A percentile compares a stretch with the other conserved stretches of the same genome.
Conservation (phyloP, 2,113 vertebrate species). For the Pontoporia blainvillei region DNA sequence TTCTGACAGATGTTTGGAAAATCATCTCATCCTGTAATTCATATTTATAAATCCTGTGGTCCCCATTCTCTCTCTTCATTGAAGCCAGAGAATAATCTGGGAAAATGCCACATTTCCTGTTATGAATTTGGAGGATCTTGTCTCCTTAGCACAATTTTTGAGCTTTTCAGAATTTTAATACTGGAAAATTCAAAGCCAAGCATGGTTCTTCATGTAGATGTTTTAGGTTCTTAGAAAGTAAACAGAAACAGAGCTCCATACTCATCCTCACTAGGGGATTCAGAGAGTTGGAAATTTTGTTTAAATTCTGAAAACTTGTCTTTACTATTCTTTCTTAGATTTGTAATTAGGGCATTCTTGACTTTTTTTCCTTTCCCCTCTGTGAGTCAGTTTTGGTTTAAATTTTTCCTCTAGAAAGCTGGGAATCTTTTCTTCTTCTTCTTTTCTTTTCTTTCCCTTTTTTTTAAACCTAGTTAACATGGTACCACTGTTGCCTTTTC, state of each 20-base stretch:
- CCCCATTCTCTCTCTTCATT: slow-evolving; percentile 54
- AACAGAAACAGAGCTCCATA: slow-evolving; percentile 42
- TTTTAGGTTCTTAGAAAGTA: slow-evolving; percentile 51
- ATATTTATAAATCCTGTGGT: slow-evolving; percentile 75
- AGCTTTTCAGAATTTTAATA: slow-evolving; percentile 48
- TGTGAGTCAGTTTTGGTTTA: neutral
- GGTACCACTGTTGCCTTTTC: neutral
- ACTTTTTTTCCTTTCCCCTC: neutral
- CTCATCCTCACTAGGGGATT: neutral
- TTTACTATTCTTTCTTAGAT: neutral
- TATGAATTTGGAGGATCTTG: slow-evolving; percentile 59
- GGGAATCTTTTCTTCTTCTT: neutral
- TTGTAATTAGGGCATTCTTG: slow-evolving; percentile 14
- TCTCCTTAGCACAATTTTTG: slow-evolving; percentile 48
- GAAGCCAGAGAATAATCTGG: slow-evolving; percentile 66
- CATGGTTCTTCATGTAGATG: neutral
- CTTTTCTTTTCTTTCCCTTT: neutral
- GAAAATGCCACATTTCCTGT: slow-evolving; percentile 64
- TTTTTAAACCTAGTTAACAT: neutral
- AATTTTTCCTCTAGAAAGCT: neutral
- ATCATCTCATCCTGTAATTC: slow-evolving; percentile 67
- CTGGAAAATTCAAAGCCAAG: slow-evolving; percentile 38
- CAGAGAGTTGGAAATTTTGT: slow-evolving; percentile 17
- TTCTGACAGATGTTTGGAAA: slow-evolving; percentile 73
- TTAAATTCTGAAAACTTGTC: slow-evolving; percentile 16